Conservation (phyloP, 2,113 vertebrate genomes). For the Megaceryle torquata region DNA sequence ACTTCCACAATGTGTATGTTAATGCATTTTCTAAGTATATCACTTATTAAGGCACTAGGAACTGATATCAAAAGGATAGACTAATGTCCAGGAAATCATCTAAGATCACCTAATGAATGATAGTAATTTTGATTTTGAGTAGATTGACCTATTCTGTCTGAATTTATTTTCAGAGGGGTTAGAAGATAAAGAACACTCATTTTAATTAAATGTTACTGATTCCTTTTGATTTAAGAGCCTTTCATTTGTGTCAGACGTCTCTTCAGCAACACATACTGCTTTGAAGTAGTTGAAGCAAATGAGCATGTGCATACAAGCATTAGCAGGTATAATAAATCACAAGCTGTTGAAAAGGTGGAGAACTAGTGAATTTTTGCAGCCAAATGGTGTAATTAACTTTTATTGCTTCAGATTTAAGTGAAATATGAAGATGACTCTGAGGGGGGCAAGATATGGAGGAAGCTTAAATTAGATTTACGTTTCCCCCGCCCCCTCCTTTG, state of each 20-base stretch:
- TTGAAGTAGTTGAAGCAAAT: not conserved
- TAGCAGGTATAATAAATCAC: not conserved
- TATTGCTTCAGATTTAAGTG: not conserved
- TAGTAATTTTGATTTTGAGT: not conserved
- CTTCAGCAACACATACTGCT: not conserved
- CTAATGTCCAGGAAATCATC: accelerated
- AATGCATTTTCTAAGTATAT: not conserved
- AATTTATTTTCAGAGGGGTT: not conserved
- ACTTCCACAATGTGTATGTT: not conserved
- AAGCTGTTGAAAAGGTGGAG: not conserved
- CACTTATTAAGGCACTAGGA: not conserved
- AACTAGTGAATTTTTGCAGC: not conserved
- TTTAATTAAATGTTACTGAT: not conserved
- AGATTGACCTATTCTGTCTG: not conserved
- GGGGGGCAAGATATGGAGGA: not conserved
- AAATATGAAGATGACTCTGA: not conserved
- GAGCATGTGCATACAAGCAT: not conserved
- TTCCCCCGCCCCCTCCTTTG: not conserved
- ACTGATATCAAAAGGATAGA: not conserved
- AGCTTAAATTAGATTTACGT: not conserved
- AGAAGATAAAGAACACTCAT: not conserved
- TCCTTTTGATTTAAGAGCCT: not conserved
- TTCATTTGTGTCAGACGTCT: not conserved
- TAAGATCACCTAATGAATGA: not conserved
- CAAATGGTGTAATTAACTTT: not conserved